phyloP scores from a whole-genome alignment of 2,113 vertebrate genomes.

The Corapipo altera region DNA sequence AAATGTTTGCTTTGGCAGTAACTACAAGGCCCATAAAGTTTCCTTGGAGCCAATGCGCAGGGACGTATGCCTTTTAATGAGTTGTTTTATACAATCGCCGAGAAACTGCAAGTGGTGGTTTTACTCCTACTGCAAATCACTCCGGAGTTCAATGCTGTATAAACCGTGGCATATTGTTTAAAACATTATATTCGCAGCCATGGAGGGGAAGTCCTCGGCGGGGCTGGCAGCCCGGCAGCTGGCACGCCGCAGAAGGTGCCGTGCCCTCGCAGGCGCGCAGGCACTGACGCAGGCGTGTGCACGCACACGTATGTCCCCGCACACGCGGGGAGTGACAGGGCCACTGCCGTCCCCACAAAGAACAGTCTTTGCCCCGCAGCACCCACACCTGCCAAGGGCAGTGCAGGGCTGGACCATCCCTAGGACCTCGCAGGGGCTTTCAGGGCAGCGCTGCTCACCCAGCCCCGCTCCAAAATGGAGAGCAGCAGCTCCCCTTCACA shows the following conservation, averaged over 20 bases:
- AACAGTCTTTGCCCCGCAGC: background rate
- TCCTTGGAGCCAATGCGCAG: background rate
- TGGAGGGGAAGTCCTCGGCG: background rate
- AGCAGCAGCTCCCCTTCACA: background rate
- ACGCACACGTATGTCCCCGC: background rate
- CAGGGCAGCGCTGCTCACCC: background rate
- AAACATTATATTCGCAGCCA: background rate
- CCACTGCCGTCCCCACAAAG: background rate
- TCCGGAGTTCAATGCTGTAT: background rate
- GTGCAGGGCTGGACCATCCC: background rate
- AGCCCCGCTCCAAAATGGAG: rapidly evolving
- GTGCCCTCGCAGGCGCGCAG: background rate
- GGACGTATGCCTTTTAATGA: constrained; percentile 38
- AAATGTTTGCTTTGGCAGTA: constrained; percentile 59
- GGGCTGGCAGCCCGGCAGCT: background rate
- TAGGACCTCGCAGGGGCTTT: rapidly evolving
- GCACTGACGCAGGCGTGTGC: background rate
- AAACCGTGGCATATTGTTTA: background rate
- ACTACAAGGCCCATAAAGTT: constrained; percentile 54
- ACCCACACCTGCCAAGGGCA: background rate
- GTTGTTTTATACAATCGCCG: background rate
- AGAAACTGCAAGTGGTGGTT: constrained; percentile 5
- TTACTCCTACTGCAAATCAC: constrained; percentile 12
- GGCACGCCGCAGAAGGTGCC: background rate
- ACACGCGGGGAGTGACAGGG: background rate